Evolutionary conservation across 2,113 vertebrate genomes (phyloP), one percentile per base, ranked within the genome.

Genomic region (Rhinoderma darwinii): DNA sequence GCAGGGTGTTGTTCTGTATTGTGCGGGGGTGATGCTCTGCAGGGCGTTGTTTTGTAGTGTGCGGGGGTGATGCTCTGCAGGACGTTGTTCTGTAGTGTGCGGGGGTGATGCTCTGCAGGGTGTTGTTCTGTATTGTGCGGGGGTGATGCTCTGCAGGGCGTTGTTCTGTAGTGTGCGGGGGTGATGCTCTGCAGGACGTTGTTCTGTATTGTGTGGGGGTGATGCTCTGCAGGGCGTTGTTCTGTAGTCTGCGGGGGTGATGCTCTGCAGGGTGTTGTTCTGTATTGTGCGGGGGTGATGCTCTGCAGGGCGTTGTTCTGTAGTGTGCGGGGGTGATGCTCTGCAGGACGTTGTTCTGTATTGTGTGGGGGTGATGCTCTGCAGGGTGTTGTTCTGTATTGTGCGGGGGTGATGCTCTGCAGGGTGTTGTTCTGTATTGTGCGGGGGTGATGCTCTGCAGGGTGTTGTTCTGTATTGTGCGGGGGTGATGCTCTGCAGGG

Each of bases 41-140:
- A 61, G 56, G 56, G n/a, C n/a, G n/a, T n/a, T n/a, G n/a, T n/a
- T n/a, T n/a, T n/a, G n/a, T n/a, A n/a, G n/a, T n/a, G n/a, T n/a
- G n/a, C n/a, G n/a, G n/a, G n/a, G n/a, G n/a, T n/a, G 39, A 75
- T n/a, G 14, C 22, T 47, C 74, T 50, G 74, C 88, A 84, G 88
- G 95, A n/a, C n/a, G n/a, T n/a, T n/a, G n/a, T n/a, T n/a, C n/a
- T n/a, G n/a, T n/a, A n/a, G n/a, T n/a, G n/a, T n/a, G n/a, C n/a
- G n/a, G n/a, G 95, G 95, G 85, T 96, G 39, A 75, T n/a, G 12
- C 41, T 47, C 73, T 47, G 74, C 88, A 84, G 88, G 95, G 1
- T 61, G 8, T n/a, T 12, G 59, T 4, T 44, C 43, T 44, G 5
- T 10, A 44, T 44, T 61, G 59, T 61, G 59, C 25, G 59, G 59